These are phyloP conservation scores for Salvelinus sp. DNA, from an alignment of 2,113 vertebrate species.

Conservation along the genomic window DNA sequence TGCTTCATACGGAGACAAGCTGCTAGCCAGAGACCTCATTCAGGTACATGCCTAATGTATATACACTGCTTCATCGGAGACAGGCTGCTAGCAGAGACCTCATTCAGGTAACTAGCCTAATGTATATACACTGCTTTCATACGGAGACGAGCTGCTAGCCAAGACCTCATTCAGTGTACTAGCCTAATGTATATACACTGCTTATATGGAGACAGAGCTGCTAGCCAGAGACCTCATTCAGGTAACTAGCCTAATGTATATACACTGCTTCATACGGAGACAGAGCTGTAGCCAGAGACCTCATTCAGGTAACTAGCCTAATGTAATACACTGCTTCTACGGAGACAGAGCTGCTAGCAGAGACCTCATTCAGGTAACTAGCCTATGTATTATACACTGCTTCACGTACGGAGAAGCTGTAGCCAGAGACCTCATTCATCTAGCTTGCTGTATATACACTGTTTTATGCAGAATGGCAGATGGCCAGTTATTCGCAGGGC, in stretches of 20 bases:
- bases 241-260: too few species aligned
- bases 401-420: too few species aligned
- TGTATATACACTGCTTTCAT: not conserved
- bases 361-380: too few species aligned
- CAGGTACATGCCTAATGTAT: constrained; percentile 75
- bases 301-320: too few species aligned
- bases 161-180: constrained; percentile 92
- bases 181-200: not conserved
- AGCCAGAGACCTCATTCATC: constrained; percentile 89
- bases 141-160: constrained; percentile 88
- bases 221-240: constrained; percentile 91
- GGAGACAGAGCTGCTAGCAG: too few species aligned
- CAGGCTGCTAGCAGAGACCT: constrained; percentile 93
- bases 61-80: not conserved
- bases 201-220: constrained; percentile 72
- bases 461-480: not conserved
- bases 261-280: too few species aligned
- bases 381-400: too few species aligned
- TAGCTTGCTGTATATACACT: constrained; percentile 40
- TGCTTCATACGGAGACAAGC: too few species aligned
- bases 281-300: constrained; percentile 72
- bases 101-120: constrained; percentile 80
- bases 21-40: constrained; percentile 92
- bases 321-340: too few species aligned
- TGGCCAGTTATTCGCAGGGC: not conserved